These are phyloP conservation scores for Lepisosteus oculatus DNA, from an alignment of 2,113 vertebrate genomes.

Conservation along the genomic window DNA sequence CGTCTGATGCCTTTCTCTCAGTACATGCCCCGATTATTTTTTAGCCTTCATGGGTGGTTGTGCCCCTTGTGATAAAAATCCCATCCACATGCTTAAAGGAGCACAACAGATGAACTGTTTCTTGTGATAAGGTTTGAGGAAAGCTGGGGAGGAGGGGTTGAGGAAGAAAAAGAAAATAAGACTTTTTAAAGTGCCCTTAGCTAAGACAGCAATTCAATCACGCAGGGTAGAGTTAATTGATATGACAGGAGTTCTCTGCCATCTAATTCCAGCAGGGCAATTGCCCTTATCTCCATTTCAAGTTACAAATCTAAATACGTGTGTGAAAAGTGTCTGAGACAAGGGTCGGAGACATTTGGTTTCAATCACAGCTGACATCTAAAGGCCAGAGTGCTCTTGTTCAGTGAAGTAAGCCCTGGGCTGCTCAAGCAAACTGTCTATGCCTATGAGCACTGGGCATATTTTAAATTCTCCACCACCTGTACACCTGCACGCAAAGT, in stretches of 20 bases:
- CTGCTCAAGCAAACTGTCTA: no score
- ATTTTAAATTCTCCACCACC: no score
- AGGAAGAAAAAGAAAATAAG: conserved; percentile 18
- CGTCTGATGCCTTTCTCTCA: not conserved
- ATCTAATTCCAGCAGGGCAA: conserved; percentile 38
- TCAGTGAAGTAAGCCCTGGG: no score
- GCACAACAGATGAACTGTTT: conserved; percentile 56
- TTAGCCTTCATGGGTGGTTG: conserved; percentile 24
- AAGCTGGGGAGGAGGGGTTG: conserved; percentile 14
- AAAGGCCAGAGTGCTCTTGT: conserved; percentile 2
- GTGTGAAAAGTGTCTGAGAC: conserved; percentile 20
- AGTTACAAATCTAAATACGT: conserved; percentile 38
- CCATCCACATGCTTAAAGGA: conserved; percentile 46
- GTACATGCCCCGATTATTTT: not conserved
- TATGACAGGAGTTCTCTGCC: conserved; percentile 52
- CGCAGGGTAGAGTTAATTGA: conserved; percentile 44
- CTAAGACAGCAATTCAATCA: conserved; percentile 49
- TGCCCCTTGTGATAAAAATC: conserved; percentile 47
- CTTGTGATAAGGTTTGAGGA: conserved; percentile 51
- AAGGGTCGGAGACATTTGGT: conserved; percentile 16
- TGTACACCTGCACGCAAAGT: no score
- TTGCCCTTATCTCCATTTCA: conserved; percentile 47
- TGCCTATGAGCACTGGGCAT: no score
- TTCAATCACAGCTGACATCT: conserved; percentile 30
- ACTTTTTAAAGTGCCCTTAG: conserved; percentile 38